Conservation (phyloP, 2,888 invertebrate genomes). For the Acleris emargana region DNA sequence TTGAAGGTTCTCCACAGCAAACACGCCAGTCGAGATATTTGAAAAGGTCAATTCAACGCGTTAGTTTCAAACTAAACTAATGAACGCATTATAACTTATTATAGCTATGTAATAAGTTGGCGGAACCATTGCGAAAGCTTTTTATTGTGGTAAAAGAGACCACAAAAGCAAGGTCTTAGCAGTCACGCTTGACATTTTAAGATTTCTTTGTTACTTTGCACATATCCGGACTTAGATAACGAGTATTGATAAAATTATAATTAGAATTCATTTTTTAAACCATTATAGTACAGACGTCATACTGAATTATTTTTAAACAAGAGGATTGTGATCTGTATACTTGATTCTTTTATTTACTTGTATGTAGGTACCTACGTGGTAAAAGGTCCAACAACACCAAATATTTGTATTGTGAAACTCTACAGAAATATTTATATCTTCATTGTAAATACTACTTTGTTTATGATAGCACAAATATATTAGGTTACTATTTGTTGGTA, state of each 20-base stretch:
- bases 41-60: not conserved
- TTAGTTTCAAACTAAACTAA: conserved; percentile 2
- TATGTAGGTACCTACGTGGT: too few relatives aligned
- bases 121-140: conserved; percentile 18
- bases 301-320: too few relatives aligned
- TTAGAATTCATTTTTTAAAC: not conserved
- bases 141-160: conserved; percentile 15
- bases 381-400: too few relatives aligned
- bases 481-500: too few relatives aligned
- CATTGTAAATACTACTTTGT: too few relatives aligned
- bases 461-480: too few relatives aligned
- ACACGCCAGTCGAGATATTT: too few relatives aligned
- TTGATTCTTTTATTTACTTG: too few relatives aligned
- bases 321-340: too few relatives aligned
- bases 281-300: not conserved
- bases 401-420: too few relatives aligned
- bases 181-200: conserved; percentile 38
- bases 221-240: conserved; percentile 30
- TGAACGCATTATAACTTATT: conserved; percentile 9
- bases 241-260: conserved; percentile 23
- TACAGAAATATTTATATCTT: too few relatives aligned
- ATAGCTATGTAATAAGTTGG: not conserved
- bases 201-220: conserved; percentile 23
- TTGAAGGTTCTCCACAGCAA: too few relatives aligned
- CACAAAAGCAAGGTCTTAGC: conserved; percentile 26